A percentile compares a stretch with the other conserved stretches of the same genome.
Conservation (phyloP, 2,797 vertebrate species). For the Ispidina lecontei region DNA sequence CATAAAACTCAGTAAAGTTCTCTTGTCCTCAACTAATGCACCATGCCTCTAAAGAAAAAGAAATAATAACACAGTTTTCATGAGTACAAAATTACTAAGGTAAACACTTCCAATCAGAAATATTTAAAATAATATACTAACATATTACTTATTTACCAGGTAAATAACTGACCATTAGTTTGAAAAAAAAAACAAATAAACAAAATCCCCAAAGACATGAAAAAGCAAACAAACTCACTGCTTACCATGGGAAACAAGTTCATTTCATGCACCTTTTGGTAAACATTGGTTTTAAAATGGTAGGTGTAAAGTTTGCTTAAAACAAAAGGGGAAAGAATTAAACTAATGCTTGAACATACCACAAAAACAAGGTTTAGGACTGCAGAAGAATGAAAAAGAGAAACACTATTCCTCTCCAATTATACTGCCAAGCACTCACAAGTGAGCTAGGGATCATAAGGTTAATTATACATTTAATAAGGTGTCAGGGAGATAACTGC, state of each 20-base stretch:
- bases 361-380: slow-evolving; percentile 80
- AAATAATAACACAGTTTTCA: slow-evolving; percentile 30
- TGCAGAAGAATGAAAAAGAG: slow-evolving; percentile 79
- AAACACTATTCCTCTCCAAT: slow-evolving; percentile 84
- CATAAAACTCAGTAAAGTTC: slow-evolving; percentile 76
- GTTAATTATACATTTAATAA: slow-evolving; percentile 95
- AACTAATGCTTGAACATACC: slow-evolving; percentile 75
- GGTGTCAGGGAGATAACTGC: slow-evolving; percentile 90
- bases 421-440: slow-evolving; percentile 88
- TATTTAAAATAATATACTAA: slow-evolving; percentile 38
- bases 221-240: not conserved
- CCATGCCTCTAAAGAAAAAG: slow-evolving; percentile 81
- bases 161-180: slow-evolving; percentile 17
- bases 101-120: slow-evolving; percentile 40
- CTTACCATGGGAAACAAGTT: slow-evolving; percentile 7
- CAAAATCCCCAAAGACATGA: too few relatives aligned
- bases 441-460: slow-evolving; percentile 87
- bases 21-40: slow-evolving; percentile 83
- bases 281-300: slow-evolving; percentile 59
- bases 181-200: not conserved
- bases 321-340: slow-evolving; percentile 74
- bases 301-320: slow-evolving; percentile 77
- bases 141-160: slow-evolving; percentile 24
- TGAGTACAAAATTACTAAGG: slow-evolving; percentile 19
- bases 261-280: not conserved